Percentiles rank a stretch among this genome's conserved stretches.
phyloP scores from a whole-genome alignment of 1,140 invertebrate genomes.

The Magallana ariakensis region DNA sequence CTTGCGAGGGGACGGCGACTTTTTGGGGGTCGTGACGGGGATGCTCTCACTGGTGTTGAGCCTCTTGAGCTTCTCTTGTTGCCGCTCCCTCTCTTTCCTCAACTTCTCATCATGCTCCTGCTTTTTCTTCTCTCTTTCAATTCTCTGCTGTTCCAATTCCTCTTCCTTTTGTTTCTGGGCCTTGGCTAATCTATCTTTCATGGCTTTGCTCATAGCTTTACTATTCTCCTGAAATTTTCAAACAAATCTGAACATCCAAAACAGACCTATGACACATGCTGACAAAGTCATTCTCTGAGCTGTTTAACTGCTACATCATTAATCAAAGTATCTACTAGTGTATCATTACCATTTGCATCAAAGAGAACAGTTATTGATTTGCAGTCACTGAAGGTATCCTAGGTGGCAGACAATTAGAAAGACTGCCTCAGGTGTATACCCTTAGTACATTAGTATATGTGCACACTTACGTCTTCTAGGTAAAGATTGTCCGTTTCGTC shows the following conservation, averaged over 20 bases:
- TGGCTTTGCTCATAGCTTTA: slow-evolving; percentile 63
- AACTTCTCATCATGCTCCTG: slow-evolving; percentile 75
- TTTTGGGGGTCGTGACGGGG: slow-evolving; percentile 57
- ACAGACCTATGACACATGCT: neutral
- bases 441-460: neutral
- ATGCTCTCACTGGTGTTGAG: slow-evolving; percentile 72
- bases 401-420: no score
- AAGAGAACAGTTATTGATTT: neutral
- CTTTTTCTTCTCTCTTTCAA: slow-evolving; percentile 74
- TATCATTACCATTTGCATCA: neutral
- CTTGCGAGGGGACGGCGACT: slow-evolving; percentile 70
- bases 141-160: slow-evolving; percentile 63
- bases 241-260: neutral
- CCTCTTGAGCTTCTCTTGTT: slow-evolving; percentile 73
- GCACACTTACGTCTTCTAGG: slow-evolving; percentile 64
- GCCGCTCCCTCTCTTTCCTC: slow-evolving; percentile 73
- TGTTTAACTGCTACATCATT: no score
- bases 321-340: neutral
- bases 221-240: slow-evolving; percentile 60
- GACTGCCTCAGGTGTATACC: neutral
- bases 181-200: slow-evolving; percentile 65
- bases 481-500: slow-evolving; percentile 60
- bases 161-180: slow-evolving; percentile 72
- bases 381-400: neutral
- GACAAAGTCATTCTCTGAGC: neutral